Evolutionary conservation across 2,113 vertebrate species (phyloP), one percentile per base, ranked within the genome.

Genomic region (Colius striatus): DNA sequence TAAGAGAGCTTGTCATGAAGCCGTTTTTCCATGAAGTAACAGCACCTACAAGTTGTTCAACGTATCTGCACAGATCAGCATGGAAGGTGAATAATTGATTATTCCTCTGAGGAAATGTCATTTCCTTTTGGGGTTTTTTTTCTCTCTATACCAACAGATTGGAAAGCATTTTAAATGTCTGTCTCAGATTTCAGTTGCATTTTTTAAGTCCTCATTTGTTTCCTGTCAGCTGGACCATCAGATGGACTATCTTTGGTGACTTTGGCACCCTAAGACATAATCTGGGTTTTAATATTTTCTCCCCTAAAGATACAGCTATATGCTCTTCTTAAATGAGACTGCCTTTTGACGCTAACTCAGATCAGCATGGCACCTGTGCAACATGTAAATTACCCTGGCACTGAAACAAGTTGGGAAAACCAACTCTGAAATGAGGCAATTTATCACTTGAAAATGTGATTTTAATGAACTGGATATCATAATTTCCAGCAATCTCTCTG

Each of bases 401-500:
- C 63, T 51, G 60, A 62, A 85, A 67, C 15, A 38, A 58, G 67
- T 7, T 75, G 73, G 60, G 91, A 70, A 61, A 87, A 94, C 53
- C 83, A 87, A 18, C 71, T 85, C 72, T 23, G 71, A 79, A 92
- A 75, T 26, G 18, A 95, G 77, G 71, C 67, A 18, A 72, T 94
- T 96, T 96, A 50, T 96, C 94, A 72, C 75, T 84, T 75, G 88
- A 78, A 97, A 96, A 96, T 95, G 86, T 51, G 66, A 30, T 92
- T 96, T 94, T 94, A 95, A 95, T 86, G 91, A 93, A 78, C 91
- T 93, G 86, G 85, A 47, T 89, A 74, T 67, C 54, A 83, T 75
- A 6, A 34, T 96, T 96, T 94, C 66, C 88, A 92, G 71, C 78
- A 70, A 36, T 93, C 65, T 88, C 95, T 66, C 84, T 96, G 94